phyloP scores from a whole-genome alignment of 2,888 invertebrate genomes.

The Lasioglossum morio region DNA sequence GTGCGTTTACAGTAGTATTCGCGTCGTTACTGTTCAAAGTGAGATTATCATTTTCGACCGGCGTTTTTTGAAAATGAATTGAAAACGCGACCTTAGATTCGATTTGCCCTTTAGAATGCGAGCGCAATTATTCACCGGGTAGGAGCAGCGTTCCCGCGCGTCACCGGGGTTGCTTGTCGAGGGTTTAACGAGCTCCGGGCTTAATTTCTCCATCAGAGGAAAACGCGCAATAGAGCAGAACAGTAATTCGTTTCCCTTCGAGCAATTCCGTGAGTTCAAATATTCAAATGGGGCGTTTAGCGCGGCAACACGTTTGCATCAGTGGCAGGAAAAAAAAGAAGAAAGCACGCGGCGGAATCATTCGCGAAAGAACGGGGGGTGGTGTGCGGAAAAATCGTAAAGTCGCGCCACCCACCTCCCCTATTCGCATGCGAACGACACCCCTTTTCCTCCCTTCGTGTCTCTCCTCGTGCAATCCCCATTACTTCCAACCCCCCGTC shows the following conservation, averaged over 20 bases:
- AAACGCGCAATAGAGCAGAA: neutral
- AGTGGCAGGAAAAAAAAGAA: neutral
- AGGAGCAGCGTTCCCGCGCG: neutral
- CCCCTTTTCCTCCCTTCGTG: neutral
- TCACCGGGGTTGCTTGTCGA: neutral
- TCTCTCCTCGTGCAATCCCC: neutral
- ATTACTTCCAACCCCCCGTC: neutral
- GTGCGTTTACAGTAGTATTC: neutral
- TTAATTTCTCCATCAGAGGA: slow-evolving; percentile 3
- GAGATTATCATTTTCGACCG: neutral
- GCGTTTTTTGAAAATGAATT: neutral
- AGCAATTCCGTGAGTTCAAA: slow-evolving; percentile 4
- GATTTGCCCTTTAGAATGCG: neutral
- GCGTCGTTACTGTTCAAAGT: neutral
- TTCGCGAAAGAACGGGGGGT: neutral
- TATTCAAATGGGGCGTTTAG: slow-evolving; percentile 12
- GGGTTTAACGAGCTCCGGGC: slow-evolving; percentile 4
- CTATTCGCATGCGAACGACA: slow-evolving; percentile 12
- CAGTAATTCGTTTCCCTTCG: slow-evolving; percentile 20
- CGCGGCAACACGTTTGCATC: slow-evolving; percentile 11
- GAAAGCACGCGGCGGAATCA: neutral
- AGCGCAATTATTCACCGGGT: neutral
- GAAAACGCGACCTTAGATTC: neutral
- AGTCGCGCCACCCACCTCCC: neutral
- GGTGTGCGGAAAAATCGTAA: slow-evolving; percentile 16